Base-by-base conservation (phyloP, 2,113 vertebrate species). In the Gymnocephalus cernua region DNA sequence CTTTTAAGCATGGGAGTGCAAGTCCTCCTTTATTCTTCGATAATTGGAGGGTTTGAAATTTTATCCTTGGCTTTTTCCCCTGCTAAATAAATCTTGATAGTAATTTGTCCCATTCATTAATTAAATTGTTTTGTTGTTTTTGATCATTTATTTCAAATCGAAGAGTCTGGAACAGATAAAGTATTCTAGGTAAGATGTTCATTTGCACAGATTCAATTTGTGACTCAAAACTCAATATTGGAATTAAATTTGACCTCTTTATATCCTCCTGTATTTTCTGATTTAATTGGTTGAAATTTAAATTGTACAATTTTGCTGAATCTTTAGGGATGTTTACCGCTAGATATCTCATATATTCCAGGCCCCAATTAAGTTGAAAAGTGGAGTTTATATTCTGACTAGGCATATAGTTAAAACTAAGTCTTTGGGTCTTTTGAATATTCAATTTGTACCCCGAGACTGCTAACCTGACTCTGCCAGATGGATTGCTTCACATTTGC, bases 101-200 rank as follows among this genome's bases (percentile, higher is more conserved):
- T n/a, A 45, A 62, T 32, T 62, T 35, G 13, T 50, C 35, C 47
- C 8, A 21, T 32, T 61, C 13, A n/a, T n/a, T n/a, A n/a, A 2
- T 25, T 48, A 2, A 51, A 61, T 9, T 58, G 53, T 48, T 41
- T 32, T n/a, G n/a, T n/a, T n/a, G n/a, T n/a, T n/a, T n/a, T n/a
- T n/a, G n/a, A 44, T 75, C 15, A 13, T 1, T 70, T 69, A 59
- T 77, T 77, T 58, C 9, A 50, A 61, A 21, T 15, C 15, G 54
- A 51, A 48, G 19, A 48, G 32, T 38, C 8, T 32, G 32, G 32
- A 4, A 32, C 32, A 32, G 32, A 32, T 4, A 32, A 35, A 35
- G 32, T 35, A 29, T 29, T 29, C 27, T 29, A 29, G 27, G 27
- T 29, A 29, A 29, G 27, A 29, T 29, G 27, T 29, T 29, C 27